Evolutionary conservation across 2,113 vertebrate species (phyloP), one percentile per base, ranked within the genome.

Genomic region (Gallinago jamesoni): DNA sequence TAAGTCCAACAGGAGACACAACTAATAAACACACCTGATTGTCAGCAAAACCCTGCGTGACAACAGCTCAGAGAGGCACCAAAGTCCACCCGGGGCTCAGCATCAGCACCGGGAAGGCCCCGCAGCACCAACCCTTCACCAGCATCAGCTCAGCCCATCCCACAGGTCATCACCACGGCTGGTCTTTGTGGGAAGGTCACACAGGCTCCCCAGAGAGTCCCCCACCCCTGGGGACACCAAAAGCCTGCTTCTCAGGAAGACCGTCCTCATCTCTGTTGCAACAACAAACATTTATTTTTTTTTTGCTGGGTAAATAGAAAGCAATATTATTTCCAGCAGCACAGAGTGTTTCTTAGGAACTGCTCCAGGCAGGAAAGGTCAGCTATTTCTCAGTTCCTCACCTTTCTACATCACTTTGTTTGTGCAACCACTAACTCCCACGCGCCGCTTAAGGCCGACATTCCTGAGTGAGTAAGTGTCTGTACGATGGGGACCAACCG

Each of bases 261-360:
- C 63, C 31, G 69, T 85, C 88, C 75, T 19, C 75, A 28, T 7
- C 63, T 53, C 59, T 88, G 88, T 92, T 27, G 39, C 48, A 27
- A 87, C 73, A 96, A 87, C 84, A 93, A 89, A 94, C 76, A 12
- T 3, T 8, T 75, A 84, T 72, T 3, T 8, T 87, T 72, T 47
- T 47, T 47, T 47, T 90, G 78, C 91, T 94, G 84, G 45, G 94
- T 94, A 97, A 97, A 96, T 67, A 96, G 78, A 92, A 83, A 39
- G 56, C 64, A 50, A 50, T 37, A 47, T 87, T 84, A 73, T 47
- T 89, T 90, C 28, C 3, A 0, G 55, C 50, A 56, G 74, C 64
- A 31, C 47, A 23, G 30, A n/a, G 41, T 4, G 66, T 92, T 27
- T 94, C 96, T 70, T 84, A 75, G 95, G 67, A 97, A 92, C 95